Evolutionary conservation across 2,888 invertebrate genomes (phyloP), one percentile per base, ranked within the genome.

Genomic region (Notodonta ziczac): DNA sequence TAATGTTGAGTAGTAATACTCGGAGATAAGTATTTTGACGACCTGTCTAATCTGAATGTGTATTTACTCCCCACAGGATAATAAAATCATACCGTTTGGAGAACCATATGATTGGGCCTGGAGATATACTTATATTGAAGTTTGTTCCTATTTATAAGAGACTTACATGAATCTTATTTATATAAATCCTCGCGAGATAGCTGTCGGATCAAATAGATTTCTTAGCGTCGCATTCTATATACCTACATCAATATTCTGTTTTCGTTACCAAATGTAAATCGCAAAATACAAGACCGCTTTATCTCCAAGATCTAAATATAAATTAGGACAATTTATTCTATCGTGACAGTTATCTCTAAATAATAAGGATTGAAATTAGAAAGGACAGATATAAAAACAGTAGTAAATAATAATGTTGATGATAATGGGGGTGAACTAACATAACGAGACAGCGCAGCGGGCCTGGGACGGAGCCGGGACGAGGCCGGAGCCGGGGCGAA

Each of bases 401-500:
- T 48, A 58, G 73, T 44, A 77, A 78, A 67, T 76, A 77, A 74
- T 56, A 56, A 44, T 44, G 56, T 55, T n/a, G 16, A 40, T 40
- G 32, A 40, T 55, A 55, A 39, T 16, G 12, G 55, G 40, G 55
- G 8, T 13, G 39, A 78, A 75, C 77, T 66, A 70, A 63, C 70
- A 77, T 71, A 77, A 73, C 75, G 72, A 60, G 70, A 51, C 61
- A 56, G 14, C 57, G 35, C 51, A 42, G 58, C 55, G 51, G 40
- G 42, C 12, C 35, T 24, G 16, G 53, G 44, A 32, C 57, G 35
- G 54, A 50, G 42, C 10, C 35, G 24, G 51, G 44, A 16, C 57
- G 35, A 52, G 44, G 35, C 12, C 35, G 24, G 53, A 44, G 16
- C 57, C 24, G 68, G 59, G 67, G 74, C 79, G 78, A 83, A 86